These are phyloP conservation scores for Esox masquinongy DNA, from an alignment of 2,797 vertebrate genomes.

Conservation along the genomic window DNA sequence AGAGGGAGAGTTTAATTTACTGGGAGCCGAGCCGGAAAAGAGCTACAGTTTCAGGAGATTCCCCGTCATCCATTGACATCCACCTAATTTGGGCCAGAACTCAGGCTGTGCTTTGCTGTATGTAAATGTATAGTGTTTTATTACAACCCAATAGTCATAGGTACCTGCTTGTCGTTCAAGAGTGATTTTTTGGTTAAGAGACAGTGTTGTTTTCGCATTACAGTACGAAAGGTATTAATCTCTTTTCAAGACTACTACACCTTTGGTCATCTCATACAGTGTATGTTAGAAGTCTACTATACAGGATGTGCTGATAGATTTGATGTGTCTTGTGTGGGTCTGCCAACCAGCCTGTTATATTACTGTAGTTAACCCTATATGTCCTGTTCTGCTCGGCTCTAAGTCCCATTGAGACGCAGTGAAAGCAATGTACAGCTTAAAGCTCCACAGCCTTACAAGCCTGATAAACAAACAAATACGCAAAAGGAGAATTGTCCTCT, in stretches of 20 bases:
- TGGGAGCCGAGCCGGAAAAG: slow-evolving; percentile 54
- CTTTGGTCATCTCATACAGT: background rate
- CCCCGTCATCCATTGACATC: slow-evolving; percentile 19
- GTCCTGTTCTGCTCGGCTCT: slow-evolving; percentile 27
- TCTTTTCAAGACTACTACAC: too few relatives aligned
- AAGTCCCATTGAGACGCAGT: slow-evolving; percentile 28
- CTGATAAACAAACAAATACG: slow-evolving; percentile 64
- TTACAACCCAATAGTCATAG: background rate
- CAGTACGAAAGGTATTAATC: background rate
- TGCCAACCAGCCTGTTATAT: background rate
- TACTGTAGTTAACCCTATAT: slow-evolving; percentile 28
- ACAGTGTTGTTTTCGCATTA: background rate
- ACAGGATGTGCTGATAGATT: background rate
- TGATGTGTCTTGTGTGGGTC: background rate
- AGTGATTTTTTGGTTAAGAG: background rate
- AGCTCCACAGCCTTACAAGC: slow-evolving; percentile 45
- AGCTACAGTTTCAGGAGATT: slow-evolving; percentile 34
- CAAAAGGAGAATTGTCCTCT: slow-evolving; percentile 57
- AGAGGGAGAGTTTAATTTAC: slow-evolving; percentile 63
- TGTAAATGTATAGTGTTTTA: background rate
- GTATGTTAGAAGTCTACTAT: background rate
- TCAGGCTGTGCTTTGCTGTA: background rate
- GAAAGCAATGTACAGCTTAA: slow-evolving; percentile 53
- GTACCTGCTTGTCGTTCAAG: background rate
- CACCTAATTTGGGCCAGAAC: background rate